These are phyloP conservation scores for Bellardia pandia DNA, from an alignment of 2,888 invertebrate genomes.

Conservation along the genomic window DNA sequence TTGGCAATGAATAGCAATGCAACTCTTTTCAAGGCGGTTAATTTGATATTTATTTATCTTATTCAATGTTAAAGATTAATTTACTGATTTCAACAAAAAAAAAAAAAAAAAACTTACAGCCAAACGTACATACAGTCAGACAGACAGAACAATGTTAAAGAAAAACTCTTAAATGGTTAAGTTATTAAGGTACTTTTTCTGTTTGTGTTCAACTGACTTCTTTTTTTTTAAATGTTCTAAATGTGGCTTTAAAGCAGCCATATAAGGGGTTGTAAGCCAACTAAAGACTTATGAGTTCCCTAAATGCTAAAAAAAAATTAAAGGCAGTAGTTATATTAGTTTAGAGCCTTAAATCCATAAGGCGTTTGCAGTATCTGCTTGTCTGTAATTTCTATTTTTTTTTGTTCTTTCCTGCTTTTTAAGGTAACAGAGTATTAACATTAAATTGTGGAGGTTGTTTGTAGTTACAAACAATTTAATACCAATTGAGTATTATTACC, in stretches of 20 bases:
- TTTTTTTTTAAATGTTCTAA: slow-evolving; percentile 40
- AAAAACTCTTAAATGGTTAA: slow-evolving; percentile 57
- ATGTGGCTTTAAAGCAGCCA: slow-evolving; percentile 17
- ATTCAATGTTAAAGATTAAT: slow-evolving; percentile 70
- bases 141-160: slow-evolving; percentile 15
- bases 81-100: slow-evolving; percentile 65
- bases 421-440: slow-evolving; percentile 57
- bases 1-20: slow-evolving; percentile 12
- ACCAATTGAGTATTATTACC: slow-evolving; percentile 72
- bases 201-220: not conserved
- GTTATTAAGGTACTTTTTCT: slow-evolving; percentile 59
- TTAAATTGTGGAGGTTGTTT: slow-evolving; percentile 74
- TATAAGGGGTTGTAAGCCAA: slow-evolving; percentile 15
- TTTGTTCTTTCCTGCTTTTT: not conserved
- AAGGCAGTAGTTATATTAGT: slow-evolving; percentile 54
- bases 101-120: not conserved
- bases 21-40: slow-evolving; percentile 16
- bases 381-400: not conserved
- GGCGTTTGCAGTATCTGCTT: slow-evolving; percentile 43
- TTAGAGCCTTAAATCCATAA: slow-evolving; percentile 36
- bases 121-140: not conserved
- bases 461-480: slow-evolving; percentile 74
- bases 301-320: slow-evolving; percentile 28
- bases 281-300: slow-evolving; percentile 37
- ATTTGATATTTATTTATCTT: slow-evolving; percentile 69